Conservation (phyloP, 2,888 invertebrate species). For the Agrotis exclamationis region DNA sequence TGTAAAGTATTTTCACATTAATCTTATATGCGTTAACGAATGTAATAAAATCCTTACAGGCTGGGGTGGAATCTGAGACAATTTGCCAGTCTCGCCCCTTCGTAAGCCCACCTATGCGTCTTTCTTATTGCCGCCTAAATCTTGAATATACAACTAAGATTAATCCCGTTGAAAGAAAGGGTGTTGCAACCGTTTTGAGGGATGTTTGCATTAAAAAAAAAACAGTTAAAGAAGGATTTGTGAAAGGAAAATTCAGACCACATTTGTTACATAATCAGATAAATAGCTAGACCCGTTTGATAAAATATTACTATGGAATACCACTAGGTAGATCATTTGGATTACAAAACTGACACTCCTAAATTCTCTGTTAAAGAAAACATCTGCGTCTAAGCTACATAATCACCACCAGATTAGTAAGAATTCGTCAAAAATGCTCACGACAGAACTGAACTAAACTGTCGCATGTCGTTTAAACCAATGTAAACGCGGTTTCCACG, state of each 20-base stretch:
- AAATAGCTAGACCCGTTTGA: background rate
- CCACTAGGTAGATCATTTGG: slow-evolving; percentile 1
- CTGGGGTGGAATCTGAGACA: slow-evolving; percentile 88
- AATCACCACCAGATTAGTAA: slow-evolving; percentile 50
- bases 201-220: slow-evolving; percentile 66
- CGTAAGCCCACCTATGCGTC: slow-evolving; percentile 90
- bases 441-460: slow-evolving; percentile 18
- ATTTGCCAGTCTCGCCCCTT: slow-evolving; percentile 87
- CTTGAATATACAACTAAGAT: slow-evolving; percentile 91
- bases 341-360: slow-evolving; percentile 23
- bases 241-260: background rate
- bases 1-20: slow-evolving; percentile 85
- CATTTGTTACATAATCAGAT: background rate
- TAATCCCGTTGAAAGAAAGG: slow-evolving; percentile 90
- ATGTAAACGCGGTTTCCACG: slow-evolving; percentile 43
- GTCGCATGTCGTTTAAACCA: slow-evolving; percentile 38
- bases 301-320: background rate
- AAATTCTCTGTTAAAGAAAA: slow-evolving; percentile 32
- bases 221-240: slow-evolving; percentile 40
- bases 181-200: slow-evolving; percentile 82
- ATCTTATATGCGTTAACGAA: slow-evolving; percentile 90
- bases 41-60: slow-evolving; percentile 88
- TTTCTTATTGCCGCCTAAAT: slow-evolving; percentile 91
- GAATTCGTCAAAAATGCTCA: slow-evolving; percentile 51
- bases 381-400: slow-evolving; percentile 47